phyloP scores from a whole-genome alignment of 1,140 invertebrate genomes.

The Ridgeia piscesae region DNA sequence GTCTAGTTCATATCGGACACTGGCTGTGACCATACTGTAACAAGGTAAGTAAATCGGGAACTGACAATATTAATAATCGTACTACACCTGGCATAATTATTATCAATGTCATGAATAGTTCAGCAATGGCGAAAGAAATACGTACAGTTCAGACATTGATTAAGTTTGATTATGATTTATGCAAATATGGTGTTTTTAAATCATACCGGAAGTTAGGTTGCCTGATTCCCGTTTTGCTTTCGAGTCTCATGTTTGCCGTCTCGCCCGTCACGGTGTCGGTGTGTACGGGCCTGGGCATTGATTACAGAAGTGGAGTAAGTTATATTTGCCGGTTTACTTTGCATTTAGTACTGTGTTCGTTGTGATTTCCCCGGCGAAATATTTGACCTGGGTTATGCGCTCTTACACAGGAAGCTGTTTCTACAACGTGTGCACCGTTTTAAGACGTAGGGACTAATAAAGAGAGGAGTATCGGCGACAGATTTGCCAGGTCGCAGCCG shows the following conservation, averaged over 20 bases:
- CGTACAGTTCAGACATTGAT: not conserved
- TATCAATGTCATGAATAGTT: not conserved
- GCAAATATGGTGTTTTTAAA: not conserved
- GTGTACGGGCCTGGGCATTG: not conserved
- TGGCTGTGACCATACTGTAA: not conserved
- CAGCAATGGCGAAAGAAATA: not conserved
- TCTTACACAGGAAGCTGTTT: constrained; percentile 5
- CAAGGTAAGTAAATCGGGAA: not conserved
- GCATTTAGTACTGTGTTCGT: constrained; percentile 5
- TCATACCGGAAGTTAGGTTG: not conserved
- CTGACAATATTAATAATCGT: not conserved
- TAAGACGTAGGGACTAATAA: not conserved
- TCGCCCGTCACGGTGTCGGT: not conserved
- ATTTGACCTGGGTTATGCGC: not conserved
- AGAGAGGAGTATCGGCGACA: not conserved
- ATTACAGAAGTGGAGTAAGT: not conserved
- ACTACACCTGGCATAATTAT: not conserved
- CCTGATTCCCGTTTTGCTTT: not conserved
- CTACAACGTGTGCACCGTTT: not conserved
- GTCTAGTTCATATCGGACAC: not conserved
- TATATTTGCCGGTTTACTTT: not conserved
- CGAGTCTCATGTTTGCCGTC: not conserved
- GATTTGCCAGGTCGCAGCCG: not conserved
- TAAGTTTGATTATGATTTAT: not conserved
- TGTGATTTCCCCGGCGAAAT: not conserved